Conservation (phyloP, 2,888 invertebrate genomes). For the Anagyrus pseudococci region DNA sequence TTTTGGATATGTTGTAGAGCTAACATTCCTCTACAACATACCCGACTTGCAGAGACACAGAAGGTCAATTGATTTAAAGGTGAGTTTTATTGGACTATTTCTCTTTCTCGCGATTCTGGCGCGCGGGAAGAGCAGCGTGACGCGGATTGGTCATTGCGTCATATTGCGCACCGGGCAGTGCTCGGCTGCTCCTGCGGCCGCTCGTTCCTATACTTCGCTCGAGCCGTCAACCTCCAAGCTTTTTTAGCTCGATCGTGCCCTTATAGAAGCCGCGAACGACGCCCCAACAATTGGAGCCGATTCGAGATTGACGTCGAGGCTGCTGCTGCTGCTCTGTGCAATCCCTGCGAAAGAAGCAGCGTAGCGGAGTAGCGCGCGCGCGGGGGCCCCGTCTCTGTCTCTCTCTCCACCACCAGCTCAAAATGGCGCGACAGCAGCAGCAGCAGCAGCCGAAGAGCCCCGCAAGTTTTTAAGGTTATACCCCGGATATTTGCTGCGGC, state of each 20-base stretch:
- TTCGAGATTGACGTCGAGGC: background rate
- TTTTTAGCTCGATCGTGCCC: slow-evolving; percentile 9
- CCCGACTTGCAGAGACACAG: too few relatives aligned
- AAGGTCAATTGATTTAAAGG: too few relatives aligned
- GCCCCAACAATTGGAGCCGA: background rate
- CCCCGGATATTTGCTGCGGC: too few relatives aligned
- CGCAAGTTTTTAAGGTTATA: slow-evolving; percentile 28
- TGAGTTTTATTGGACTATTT: too few relatives aligned
- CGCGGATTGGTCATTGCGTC: slow-evolving; percentile 49
- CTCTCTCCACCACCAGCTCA: slow-evolving; percentile 45
- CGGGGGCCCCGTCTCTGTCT: slow-evolving; percentile 11
- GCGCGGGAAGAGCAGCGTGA: slow-evolving; percentile 23
- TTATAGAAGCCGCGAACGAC: too few relatives aligned
- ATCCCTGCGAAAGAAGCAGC: background rate
- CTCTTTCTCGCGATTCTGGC: too few relatives aligned
- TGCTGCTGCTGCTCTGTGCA: background rate
- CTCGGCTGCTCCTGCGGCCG: background rate
- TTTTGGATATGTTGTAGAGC: too few relatives aligned
- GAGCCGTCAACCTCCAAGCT: background rate
- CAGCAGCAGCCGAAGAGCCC: slow-evolving; percentile 13
- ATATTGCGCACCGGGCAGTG: slow-evolving; percentile 51
- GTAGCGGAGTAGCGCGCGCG: slow-evolving; percentile 44
- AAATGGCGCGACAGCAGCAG: slow-evolving; percentile 51
- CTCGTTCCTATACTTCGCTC: background rate
- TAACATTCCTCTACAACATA: too few relatives aligned